Evolutionary conservation across 2,797 vertebrate genomes (phyloP), one percentile per base, ranked within the genome.

Genomic region (Coranthus polyacanthus): DNA sequence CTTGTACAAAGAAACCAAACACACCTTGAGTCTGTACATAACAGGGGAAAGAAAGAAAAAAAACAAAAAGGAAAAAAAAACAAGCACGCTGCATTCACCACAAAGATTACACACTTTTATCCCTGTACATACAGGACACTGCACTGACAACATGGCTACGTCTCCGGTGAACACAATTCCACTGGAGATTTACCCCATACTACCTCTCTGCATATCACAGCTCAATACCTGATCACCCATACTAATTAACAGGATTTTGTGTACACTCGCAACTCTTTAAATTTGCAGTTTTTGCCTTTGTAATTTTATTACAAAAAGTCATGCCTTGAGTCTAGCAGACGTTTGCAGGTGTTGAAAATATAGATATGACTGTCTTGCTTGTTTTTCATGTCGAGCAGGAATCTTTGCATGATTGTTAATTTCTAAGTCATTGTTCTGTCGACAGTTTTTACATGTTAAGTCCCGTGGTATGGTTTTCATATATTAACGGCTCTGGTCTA

Each of bases 271-370:
- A 90, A 82, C 82, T 77, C 79, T 75, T 85, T 71, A 84, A 83
- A 83, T 87, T 85, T 86, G 82, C 86, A 79, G 80, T 89, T 92
- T 92, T 89, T 88, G 89, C 82, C 89, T 89, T 89, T 83, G 85
- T 85, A 78, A 78, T 84, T 86, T 90, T 83, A 85, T 86, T 90
- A 89, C 92, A 94, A 93, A 90, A 90, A 93, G 94, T 95, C 95
- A 94, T 92, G 95, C 95, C 92, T 90, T 79, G 93, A 93, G 94
- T 94, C 92, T 92, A 94, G 91, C 87, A 89, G 92, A 95, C 88
- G 89, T 90, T 84, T 92, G 94, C 93, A 91, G 90, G 90, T 92
- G 93, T 93, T 93, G 91, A 93, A 95, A 94, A 95, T 90, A 94
- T 87, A 94, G 83, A 89, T 87, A 86, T 81, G 83, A 88, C 70